Evolutionary conservation across 2,113 vertebrate genomes (phyloP).

Genomic region (Carassius gibelio): DNA sequence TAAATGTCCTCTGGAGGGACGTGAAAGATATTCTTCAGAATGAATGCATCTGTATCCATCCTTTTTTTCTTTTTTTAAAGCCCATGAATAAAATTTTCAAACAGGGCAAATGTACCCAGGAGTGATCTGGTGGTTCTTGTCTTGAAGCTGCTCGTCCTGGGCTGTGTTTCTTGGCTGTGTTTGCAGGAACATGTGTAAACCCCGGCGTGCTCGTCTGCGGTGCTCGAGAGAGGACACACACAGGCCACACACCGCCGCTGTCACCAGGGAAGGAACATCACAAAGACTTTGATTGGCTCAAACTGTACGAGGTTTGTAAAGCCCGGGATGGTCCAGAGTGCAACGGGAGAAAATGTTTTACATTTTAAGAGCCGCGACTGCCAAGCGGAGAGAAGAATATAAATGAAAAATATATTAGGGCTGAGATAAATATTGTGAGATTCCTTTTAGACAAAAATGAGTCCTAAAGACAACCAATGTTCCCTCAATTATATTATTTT

Average conservation of each 20-base stretch:
- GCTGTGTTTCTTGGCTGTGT: not conserved
- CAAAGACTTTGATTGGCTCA: constrained; percentile 58
- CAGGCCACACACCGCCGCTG: constrained; percentile 56
- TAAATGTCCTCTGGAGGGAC: not conserved
- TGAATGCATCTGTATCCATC: not conserved
- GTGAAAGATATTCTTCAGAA: not conserved
- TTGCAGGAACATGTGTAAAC: constrained; percentile 51
- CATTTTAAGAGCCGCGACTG: not conserved
- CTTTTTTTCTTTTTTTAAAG: not conserved
- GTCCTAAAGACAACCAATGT: not conserved
- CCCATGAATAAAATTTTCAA: constrained; percentile 6
- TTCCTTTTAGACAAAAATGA: not conserved
- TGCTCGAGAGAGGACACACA: constrained; percentile 59
- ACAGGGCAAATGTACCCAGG: constrained; percentile 10
- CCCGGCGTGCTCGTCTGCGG: constrained; percentile 46
- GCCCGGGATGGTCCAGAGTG: constrained; percentile 45
- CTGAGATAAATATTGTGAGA: not conserved
- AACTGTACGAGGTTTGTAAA: constrained; percentile 66
- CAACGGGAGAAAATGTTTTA: constrained; percentile 6
- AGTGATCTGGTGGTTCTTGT: not conserved
- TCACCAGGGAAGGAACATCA: constrained; percentile 37
- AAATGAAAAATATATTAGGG: not conserved
- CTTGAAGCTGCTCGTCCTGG: constrained; percentile 19
- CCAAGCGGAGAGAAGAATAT: not conserved
- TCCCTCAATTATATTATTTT: too few relatives aligned